A percentile compares a stretch with the other conserved stretches of the same genome.
Conservation (phyloP, 2,888 invertebrate species). For the Agrochola lota region DNA sequence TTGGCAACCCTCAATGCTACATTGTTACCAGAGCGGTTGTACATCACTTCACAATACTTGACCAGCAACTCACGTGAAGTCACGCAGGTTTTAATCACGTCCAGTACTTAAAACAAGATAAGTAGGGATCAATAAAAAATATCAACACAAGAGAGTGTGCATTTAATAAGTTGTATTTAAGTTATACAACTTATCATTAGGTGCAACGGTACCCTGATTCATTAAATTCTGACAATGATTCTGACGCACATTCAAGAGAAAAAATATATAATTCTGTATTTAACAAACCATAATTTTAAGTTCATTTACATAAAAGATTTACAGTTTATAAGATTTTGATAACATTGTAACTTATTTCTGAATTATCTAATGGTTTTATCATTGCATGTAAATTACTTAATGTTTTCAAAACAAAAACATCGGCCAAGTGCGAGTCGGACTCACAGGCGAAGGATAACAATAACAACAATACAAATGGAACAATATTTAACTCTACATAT, state of each 20-base stretch:
- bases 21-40: constrained; percentile 23
- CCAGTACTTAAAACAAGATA: constrained; percentile 8
- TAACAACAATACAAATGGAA: too few relatives aligned
- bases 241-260: constrained; percentile 25
- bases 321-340: not conserved
- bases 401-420: not conserved
- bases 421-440: not conserved
- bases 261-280: not conserved
- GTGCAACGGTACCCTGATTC: not conserved
- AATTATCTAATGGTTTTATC: not conserved
- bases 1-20: constrained; percentile 41
- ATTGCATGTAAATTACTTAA: not conserved
- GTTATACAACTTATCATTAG: not conserved
- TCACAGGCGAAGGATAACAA: not conserved
- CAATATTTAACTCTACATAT: not conserved
- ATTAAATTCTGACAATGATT: constrained; percentile 17
- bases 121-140: not conserved
- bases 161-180: not conserved
- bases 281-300: constrained; percentile 4
- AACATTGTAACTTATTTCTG: constrained; percentile 8
- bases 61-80: constrained; percentile 4
- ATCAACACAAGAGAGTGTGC: not conserved
- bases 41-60: constrained; percentile 24
- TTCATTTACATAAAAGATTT: constrained; percentile 6
- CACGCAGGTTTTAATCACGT: not conserved